These are phyloP conservation scores for Trichogramma dendrolimi DNA, from an alignment of 2,888 invertebrate species.

Conservation along the genomic window DNA sequence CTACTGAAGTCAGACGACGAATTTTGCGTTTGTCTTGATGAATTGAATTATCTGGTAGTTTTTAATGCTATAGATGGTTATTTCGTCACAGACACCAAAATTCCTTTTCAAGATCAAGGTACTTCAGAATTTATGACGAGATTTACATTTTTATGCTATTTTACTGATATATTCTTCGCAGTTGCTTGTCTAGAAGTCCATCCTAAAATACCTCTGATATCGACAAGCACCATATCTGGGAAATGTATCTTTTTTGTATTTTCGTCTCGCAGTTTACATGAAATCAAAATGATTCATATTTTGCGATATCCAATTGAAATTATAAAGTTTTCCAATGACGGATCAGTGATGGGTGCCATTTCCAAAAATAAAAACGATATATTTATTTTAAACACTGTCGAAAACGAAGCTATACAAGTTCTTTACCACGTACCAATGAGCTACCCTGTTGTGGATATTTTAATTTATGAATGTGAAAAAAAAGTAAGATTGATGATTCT, in stretches of 20 bases:
- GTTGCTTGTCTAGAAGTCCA: constrained; percentile 32
- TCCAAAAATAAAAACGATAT: constrained; percentile 28
- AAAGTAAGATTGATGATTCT: constrained; percentile 32
- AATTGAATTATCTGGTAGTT: constrained; percentile 31
- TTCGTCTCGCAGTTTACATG: constrained; percentile 19
- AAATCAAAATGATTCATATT: constrained; percentile 33
- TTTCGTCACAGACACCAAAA: constrained; percentile 1
- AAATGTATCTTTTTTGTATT: constrained; percentile 35
- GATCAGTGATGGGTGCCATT: constrained; percentile 31
- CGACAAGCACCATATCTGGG: constrained; percentile 33
- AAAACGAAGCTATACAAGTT: constrained; percentile 12
- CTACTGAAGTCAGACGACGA: constrained; percentile 25
- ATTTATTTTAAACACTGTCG: constrained; percentile 31
- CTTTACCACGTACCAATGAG: constrained; percentile 6
- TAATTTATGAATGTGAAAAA: constrained; percentile 33
- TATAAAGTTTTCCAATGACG: constrained; percentile 38
- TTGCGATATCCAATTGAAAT: constrained; percentile 32
- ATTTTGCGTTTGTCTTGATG: constrained; percentile 29
- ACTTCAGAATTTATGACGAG: constrained; percentile 4
- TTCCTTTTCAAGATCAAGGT: constrained; percentile 38
- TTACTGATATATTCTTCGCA: constrained; percentile 21
- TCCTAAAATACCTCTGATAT: constrained; percentile 32
- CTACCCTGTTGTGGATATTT: constrained; percentile 35
- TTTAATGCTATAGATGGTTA: constrained; percentile 34
- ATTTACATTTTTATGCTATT: neutral